phyloP scores from a whole-genome alignment of 2,888 invertebrate species.

The Osmoderma eremita region DNA sequence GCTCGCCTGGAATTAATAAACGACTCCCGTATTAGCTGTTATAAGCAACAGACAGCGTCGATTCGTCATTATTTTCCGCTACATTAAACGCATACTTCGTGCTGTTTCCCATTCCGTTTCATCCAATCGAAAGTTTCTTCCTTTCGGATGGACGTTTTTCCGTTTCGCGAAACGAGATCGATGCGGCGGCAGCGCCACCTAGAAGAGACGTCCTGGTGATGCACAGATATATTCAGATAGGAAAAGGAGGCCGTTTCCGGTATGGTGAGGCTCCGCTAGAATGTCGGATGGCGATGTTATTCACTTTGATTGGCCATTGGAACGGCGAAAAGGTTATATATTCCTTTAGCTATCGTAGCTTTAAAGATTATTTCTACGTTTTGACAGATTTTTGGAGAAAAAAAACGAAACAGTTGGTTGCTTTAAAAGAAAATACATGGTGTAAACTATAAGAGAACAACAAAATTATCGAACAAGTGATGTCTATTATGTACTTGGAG shows the following conservation, averaged over 20 bases:
- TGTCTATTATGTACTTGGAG: too few species aligned
- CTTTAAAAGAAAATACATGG: too few species aligned
- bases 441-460: too few species aligned
- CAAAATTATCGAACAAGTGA: too few species aligned
- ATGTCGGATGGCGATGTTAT: background rate
- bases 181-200: background rate
- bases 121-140: constrained; percentile 59
- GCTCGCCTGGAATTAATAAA: constrained; percentile 65
- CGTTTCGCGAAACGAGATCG: constrained; percentile 19
- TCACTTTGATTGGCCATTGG: constrained; percentile 21
- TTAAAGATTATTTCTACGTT: too few species aligned
- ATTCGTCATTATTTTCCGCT: constrained; percentile 67
- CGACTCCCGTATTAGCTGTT: constrained; percentile 65
- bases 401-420: too few species aligned
- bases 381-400: too few species aligned
- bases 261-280: background rate
- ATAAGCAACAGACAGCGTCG: constrained; percentile 65
- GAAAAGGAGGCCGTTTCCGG: constrained; percentile 5
- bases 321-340: background rate
- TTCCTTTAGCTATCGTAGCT: background rate
- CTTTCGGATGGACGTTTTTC: constrained; percentile 19
- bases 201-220: constrained; percentile 17
- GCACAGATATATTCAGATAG: constrained; percentile 10
- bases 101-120: constrained; percentile 60
- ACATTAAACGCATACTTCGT: constrained; percentile 66